These are phyloP conservation scores for Mythimna albipuncta DNA, from an alignment of 2,888 invertebrate genomes.

Conservation along the genomic window DNA sequence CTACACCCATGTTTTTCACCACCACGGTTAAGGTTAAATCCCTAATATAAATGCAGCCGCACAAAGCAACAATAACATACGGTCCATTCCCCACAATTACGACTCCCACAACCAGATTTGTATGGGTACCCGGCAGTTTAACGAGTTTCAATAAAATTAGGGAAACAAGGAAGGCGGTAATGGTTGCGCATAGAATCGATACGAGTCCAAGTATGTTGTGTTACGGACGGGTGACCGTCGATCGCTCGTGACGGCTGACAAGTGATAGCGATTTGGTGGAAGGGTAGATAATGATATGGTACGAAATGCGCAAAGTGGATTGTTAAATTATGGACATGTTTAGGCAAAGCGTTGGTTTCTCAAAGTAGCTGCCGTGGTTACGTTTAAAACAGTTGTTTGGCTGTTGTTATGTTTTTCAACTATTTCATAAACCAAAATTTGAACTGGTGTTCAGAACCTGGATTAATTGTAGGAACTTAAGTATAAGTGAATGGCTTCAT, in stretches of 20 bases:
- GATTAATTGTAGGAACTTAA: neutral
- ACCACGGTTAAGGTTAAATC: constrained; percentile 37
- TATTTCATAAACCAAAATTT: neutral
- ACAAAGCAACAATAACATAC: constrained; percentile 46
- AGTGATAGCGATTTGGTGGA: constrained; percentile 20
- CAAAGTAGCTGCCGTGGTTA: neutral
- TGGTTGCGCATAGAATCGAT: constrained; percentile 69
- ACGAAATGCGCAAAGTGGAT: constrained; percentile 3
- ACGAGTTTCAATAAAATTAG: constrained; percentile 71
- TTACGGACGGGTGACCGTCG: constrained; percentile 74
- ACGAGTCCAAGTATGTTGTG: constrained; percentile 72
- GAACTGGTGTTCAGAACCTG: neutral
- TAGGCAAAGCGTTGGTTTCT: neutral
- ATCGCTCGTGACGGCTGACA: constrained; percentile 74
- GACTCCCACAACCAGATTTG: constrained; percentile 44
- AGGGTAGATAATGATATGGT: constrained; percentile 31
- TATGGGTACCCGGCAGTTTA: constrained; percentile 66
- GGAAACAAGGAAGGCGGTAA: constrained; percentile 63
- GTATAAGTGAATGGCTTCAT: too few relatives aligned
- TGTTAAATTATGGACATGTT: constrained; percentile 10
- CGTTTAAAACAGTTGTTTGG: too few relatives aligned
- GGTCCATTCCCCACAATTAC: constrained; percentile 41
- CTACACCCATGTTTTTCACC: neutral
- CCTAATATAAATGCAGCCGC: constrained; percentile 39
- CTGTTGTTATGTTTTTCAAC: neutral